Conservation (phyloP, 2,113 vertebrate species). For the Ovis canadensis region DNA sequence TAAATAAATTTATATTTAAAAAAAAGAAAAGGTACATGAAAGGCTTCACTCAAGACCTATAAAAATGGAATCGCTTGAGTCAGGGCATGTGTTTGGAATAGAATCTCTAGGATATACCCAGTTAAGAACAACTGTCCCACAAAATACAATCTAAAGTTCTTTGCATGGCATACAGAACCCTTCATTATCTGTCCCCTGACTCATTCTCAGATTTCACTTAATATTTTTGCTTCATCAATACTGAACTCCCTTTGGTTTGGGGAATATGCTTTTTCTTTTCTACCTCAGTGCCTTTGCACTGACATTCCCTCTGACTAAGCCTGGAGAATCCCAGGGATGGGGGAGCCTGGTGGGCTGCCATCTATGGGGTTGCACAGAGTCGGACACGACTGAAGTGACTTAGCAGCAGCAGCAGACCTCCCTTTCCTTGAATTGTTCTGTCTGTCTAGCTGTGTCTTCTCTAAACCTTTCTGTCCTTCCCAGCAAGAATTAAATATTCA, state of each 20-base stretch:
- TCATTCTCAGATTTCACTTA: background rate
- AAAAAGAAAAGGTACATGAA: background rate
- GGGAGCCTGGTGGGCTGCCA: too few relatives aligned
- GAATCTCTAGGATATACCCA: background rate
- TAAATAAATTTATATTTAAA: too few relatives aligned
- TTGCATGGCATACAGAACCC: background rate
- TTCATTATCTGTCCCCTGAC: background rate
- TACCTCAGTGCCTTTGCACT: background rate
- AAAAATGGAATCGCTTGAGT: background rate
- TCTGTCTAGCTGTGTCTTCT: background rate
- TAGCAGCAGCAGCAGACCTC: too few relatives aligned
- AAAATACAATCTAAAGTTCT: background rate
- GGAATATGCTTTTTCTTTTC: background rate
- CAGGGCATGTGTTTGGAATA: background rate
- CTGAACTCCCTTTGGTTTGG: background rate
- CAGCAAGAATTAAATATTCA: background rate
- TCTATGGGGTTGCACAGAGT: too few relatives aligned
- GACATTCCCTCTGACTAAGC: background rate
- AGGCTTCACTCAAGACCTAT: background rate
- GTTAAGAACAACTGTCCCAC: background rate
- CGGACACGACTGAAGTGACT: too few relatives aligned
- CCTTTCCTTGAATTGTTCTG: background rate
- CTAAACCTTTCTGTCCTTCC: background rate
- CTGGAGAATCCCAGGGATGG: too few relatives aligned
- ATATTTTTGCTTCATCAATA: background rate